Base-by-base conservation (phyloP, 1,140 invertebrate genomes). In the Phocides pigmalion region DNA sequence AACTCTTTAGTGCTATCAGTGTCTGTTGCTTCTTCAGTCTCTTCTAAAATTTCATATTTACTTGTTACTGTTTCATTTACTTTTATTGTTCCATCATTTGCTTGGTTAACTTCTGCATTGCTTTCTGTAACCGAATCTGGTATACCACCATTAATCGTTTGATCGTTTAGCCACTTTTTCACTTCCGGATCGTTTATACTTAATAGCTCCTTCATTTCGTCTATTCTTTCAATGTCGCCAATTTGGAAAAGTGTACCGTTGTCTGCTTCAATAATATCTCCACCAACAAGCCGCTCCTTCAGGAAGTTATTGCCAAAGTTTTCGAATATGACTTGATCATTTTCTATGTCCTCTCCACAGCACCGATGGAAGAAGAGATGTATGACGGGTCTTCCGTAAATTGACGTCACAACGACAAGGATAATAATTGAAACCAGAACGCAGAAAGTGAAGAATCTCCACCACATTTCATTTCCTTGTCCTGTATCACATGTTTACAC, bases 401-500 rank as follows among this genome's bases (percentile, higher is more conserved):
- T 74, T 35, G 79, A 82, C 37, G 76, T 83, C 3, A 87, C 44
- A 0, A 90, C 82, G 0, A 84, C 73, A 8, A 87, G 80, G 0
- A 87, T 53, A 3, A 85, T 63, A 3, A 89, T 28, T 4, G 79
- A 74, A 0, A 87, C 83, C 4, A 90, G 63, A n/a, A 89, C 58
- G 41, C 88, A 90, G 56, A 90, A 90, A 0, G 77, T 81, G 4
- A 89, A 37, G 44, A 87, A 81, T 39, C 86, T 64, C 59, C 82
- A 87, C 88, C 83, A 90, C 86, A 89, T 87, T 66, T 73, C 66
- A 66, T 67, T 69, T 59, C 37, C 11, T 47, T n/a, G 25, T 49
- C 16, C 17, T 20, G 6, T 35, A 5, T 16, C 6, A 20, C 63
- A 66, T 69, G 35, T 49, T 12, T 16, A 16, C 15, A 12, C 41